Percentiles rank a stretch among this genome's conserved stretches.
Evolutionary conservation across 2,113 vertebrate species (phyloP).

Genomic region (Nothobranchius kuhntae): DNA sequence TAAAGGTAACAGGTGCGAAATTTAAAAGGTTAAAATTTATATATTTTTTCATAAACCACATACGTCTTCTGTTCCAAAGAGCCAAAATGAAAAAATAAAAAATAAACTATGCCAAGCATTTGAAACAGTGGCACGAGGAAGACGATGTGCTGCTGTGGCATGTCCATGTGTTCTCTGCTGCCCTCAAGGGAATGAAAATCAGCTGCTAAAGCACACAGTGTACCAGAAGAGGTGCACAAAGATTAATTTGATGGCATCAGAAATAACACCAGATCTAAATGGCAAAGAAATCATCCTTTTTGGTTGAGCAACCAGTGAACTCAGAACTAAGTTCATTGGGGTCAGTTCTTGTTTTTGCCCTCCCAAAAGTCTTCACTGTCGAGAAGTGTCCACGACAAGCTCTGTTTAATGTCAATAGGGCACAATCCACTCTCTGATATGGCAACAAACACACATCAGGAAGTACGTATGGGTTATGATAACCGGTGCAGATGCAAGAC

Average conservation of each 20-base stretch:
- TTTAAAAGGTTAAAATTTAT: no score
- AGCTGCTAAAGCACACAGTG: conserved; percentile 48
- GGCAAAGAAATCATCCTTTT: no score
- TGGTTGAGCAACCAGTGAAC: no score
- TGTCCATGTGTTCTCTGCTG: conserved; percentile 33
- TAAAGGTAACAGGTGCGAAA: no score
- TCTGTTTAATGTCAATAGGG: conserved; percentile 72
- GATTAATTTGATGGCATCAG: not conserved
- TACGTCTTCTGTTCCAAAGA: conserved; percentile 29
- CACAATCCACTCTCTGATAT: conserved; percentile 52
- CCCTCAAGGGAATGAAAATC: conserved; percentile 45
- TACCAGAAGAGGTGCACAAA: conserved; percentile 21
- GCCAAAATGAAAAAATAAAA: no score
- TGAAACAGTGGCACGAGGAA: conserved; percentile 20
- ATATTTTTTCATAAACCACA: conserved; percentile 3
- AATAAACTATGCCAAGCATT: conserved; percentile 20
- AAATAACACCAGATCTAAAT: conserved; percentile 14
- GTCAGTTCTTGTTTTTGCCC: conserved; percentile 21
- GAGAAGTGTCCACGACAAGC: conserved; percentile 28
- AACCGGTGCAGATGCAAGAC: conserved; percentile 23
- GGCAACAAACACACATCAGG: conserved; percentile 62
- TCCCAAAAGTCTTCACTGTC: conserved; percentile 52
- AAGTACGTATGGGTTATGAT: conserved; percentile 37
- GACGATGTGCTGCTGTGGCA: conserved; percentile 40
- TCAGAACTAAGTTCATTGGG: not conserved